Evolutionary conservation across 2,888 invertebrate species (phyloP).

Genomic region (Mamestra brassicae): DNA sequence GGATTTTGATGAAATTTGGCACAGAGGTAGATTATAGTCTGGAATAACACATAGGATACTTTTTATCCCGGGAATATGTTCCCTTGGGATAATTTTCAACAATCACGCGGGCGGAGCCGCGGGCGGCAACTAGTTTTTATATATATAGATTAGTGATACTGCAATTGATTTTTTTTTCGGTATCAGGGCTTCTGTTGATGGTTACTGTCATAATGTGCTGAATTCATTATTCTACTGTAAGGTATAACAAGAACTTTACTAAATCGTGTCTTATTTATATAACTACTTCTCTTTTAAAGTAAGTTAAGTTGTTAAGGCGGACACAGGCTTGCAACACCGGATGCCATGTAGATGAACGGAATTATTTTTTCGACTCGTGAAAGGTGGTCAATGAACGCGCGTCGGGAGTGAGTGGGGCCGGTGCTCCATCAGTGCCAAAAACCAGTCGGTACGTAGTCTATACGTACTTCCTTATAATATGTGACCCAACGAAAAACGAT

Average conservation of each 20-base stretch:
- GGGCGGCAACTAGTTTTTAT: too few species aligned
- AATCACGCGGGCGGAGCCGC: too few species aligned
- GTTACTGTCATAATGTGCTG: not conserved
- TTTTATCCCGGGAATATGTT: too few species aligned
- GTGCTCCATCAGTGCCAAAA: constrained; percentile 30
- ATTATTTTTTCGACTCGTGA: constrained; percentile 2
- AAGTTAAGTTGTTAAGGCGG: not conserved
- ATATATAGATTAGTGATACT: not conserved
- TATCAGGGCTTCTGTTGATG: not conserved
- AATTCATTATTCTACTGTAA: not conserved
- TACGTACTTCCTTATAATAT: not conserved
- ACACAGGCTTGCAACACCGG: constrained; percentile 11
- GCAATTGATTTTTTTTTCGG: not conserved
- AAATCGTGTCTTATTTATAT: not conserved
- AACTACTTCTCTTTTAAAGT: too few species aligned
- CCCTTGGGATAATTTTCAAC: too few species aligned
- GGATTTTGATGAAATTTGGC: too few species aligned
- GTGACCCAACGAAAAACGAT: not conserved
- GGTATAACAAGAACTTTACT: not conserved
- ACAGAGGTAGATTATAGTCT: too few species aligned
- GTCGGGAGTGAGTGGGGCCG: not conserved
- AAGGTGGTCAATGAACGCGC: constrained; percentile 15
- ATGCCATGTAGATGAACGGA: not conserved
- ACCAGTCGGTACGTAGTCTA: not conserved
- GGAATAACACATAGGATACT: too few species aligned